Evolutionary conservation across 2,113 vertebrate genomes (phyloP).

Genomic region (Hemibagrus wyckioides): DNA sequence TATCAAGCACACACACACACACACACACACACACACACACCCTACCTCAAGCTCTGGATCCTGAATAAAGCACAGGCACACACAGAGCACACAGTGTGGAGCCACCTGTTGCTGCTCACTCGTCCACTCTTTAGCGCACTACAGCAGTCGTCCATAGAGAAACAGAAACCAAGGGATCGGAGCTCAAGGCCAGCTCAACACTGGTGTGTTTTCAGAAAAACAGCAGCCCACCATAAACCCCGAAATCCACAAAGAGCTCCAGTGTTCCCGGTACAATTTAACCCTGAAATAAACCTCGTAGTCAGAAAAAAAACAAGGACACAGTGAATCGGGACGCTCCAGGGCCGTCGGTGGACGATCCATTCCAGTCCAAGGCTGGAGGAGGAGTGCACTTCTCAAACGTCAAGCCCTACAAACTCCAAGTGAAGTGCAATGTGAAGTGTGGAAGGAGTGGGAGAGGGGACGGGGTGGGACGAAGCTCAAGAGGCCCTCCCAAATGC

Average conservation of each 20-base stretch:
- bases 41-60: slow-evolving; percentile 47
- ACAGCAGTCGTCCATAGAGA: slow-evolving; percentile 21
- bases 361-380: slow-evolving; percentile 12
- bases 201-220: slow-evolving; percentile 1
- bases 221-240: slow-evolving; percentile 13
- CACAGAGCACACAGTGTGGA: slow-evolving; percentile 13
- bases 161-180: background rate
- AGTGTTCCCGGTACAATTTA: slow-evolving; percentile 18
- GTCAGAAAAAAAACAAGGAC: background rate
- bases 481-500: slow-evolving; percentile 60
- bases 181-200: background rate
- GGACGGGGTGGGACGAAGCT: slow-evolving; percentile 65
- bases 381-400: slow-evolving; percentile 9
- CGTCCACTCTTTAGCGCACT: slow-evolving; percentile 5
- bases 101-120: slow-evolving; percentile 43
- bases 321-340: background rate
- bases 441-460: slow-evolving; percentile 60
- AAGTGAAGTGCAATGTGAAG: slow-evolving; percentile 49
- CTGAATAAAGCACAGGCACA: slow-evolving; percentile 27
- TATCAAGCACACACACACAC: background rate
- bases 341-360: background rate
- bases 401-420: slow-evolving; percentile 42
- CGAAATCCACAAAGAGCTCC: slow-evolving; percentile 22
- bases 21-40: slow-evolving; percentile 17
- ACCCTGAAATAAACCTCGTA: background rate